These are phyloP conservation scores for Anarrhichthys ocellatus DNA, from an alignment of 2,113 vertebrate species.

Conservation along the genomic window DNA sequence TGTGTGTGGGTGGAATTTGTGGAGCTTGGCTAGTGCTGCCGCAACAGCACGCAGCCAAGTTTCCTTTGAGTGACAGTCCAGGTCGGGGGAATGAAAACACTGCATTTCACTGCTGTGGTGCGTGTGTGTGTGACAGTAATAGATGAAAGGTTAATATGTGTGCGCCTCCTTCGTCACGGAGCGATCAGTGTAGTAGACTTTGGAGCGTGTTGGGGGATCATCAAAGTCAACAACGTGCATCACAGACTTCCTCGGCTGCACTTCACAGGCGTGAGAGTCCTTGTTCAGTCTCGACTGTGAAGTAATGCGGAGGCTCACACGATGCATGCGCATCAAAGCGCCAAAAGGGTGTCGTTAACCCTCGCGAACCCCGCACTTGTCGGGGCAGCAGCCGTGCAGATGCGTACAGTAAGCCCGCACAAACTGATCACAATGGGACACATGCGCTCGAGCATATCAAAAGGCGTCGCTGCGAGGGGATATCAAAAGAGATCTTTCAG, in stretches of 20 bases:
- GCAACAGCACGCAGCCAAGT: slow-evolving; percentile 53
- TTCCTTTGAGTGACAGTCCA: slow-evolving; percentile 67
- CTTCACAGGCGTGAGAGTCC: slow-evolving; percentile 7
- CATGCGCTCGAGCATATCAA: slow-evolving; percentile 43
- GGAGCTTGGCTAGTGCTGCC: slow-evolving; percentile 50
- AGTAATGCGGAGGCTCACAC: slow-evolving; percentile 19
- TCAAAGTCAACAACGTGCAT: slow-evolving; percentile 54
- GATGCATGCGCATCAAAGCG: slow-evolving; percentile 18
- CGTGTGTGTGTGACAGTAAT: slow-evolving; percentile 10
- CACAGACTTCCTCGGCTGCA: slow-evolving; percentile 28
- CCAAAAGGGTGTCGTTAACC: slow-evolving; percentile 17
- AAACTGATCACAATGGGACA: slow-evolving; percentile 41
- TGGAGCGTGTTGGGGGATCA: slow-evolving; percentile 46
- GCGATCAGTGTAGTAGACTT: slow-evolving; percentile 38
- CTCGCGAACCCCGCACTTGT: neutral
- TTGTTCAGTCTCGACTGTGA: neutral
- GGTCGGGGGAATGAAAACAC: slow-evolving; percentile 67
- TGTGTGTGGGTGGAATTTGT: slow-evolving; percentile 58
- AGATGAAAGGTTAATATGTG: slow-evolving; percentile 3
- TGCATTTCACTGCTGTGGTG: slow-evolving; percentile 42
- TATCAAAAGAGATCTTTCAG: slow-evolving; percentile 56
- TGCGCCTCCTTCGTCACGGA: slow-evolving; percentile 18
- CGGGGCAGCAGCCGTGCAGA: slow-evolving; percentile 18
- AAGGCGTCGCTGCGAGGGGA: slow-evolving; percentile 44
- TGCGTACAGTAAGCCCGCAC: slow-evolving; percentile 17